These are phyloP conservation scores for Athrips mouffetella DNA, from an alignment of 2,888 invertebrate genomes.

Conservation along the genomic window DNA sequence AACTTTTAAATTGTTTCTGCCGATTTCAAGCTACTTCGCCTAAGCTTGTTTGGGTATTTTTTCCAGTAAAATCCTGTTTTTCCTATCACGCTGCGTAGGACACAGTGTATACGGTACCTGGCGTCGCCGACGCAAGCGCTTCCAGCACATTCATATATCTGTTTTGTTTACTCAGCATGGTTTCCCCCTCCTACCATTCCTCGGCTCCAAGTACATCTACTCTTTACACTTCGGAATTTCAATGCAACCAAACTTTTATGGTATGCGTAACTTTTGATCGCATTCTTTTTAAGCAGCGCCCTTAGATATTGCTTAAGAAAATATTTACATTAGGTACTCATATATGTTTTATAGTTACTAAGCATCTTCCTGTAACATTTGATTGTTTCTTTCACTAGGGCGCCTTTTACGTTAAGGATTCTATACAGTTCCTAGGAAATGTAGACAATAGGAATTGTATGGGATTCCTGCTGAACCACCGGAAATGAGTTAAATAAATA, in stretches of 20 bases:
- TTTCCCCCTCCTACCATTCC: conserved; percentile 25
- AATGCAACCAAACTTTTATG: conserved; percentile 48
- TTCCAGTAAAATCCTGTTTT: no score
- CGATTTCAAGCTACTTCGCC: no score
- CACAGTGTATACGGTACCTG: no score
- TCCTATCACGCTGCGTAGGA: no score
- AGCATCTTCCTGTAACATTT: conserved; percentile 22
- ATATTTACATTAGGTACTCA: conserved; percentile 26
- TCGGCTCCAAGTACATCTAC: conserved; percentile 42
- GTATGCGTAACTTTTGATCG: conserved; percentile 50
- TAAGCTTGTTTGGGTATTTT: no score
- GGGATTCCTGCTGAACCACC: no score
- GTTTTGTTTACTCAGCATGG: conserved; percentile 68
- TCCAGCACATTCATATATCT: conserved; percentile 38
- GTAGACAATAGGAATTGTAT: no score
- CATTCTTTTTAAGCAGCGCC: conserved; percentile 46
- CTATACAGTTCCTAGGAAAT: not conserved
- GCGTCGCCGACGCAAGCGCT: conserved; percentile 1
- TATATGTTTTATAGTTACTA: conserved; percentile 9
- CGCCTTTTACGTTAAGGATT: not conserved
- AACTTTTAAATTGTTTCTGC: no score
- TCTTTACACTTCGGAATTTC: conserved; percentile 55
- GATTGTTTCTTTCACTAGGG: not conserved
- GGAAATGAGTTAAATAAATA: no score
- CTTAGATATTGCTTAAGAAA: conserved; percentile 40